Conservation (phyloP, 2,113 vertebrate species). For the Paedocypris sp. region DNA sequence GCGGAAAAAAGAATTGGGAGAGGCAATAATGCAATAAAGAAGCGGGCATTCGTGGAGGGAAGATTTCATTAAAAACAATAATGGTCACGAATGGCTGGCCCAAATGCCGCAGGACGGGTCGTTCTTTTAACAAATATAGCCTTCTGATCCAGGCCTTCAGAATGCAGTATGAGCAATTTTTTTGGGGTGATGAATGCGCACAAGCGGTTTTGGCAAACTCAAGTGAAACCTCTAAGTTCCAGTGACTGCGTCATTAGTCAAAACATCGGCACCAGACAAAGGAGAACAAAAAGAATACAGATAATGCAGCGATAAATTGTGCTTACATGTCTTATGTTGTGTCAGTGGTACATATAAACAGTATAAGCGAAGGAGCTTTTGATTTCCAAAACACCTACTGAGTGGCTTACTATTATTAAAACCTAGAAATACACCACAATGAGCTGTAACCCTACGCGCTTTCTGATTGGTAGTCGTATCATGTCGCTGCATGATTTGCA, state of each 20-base stretch:
- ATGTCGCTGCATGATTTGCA: no score
- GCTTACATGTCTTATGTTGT: no score
- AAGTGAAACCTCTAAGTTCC: background rate
- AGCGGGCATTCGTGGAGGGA: conserved; percentile 16
- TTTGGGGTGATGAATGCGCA: background rate
- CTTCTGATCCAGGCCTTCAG: conserved; percentile 6
- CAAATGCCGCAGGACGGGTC: conserved; percentile 25
- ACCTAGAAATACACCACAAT: no score
- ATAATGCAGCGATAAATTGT: background rate
- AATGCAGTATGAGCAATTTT: conserved; percentile 4
- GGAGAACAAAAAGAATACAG: conserved; percentile 14
- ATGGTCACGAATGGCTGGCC: conserved; percentile 22
- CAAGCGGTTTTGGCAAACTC: background rate
- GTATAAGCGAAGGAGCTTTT: no score
- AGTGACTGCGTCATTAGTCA: background rate
- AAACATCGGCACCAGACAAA: background rate
- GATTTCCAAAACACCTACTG: no score
- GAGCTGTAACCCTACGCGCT: no score
- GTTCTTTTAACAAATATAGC: conserved; percentile 26
- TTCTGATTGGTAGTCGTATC: no score
- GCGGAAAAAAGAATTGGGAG: conserved; percentile 21
- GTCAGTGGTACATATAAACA: no score
- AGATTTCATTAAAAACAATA: conserved; percentile 42
- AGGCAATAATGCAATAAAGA: conserved; percentile 37
- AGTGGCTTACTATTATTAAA: no score